A percentile compares a stretch with the other conserved stretches of the same genome.
These are phyloP conservation scores for Xenus cinereus DNA, from an alignment of 2,113 vertebrate species.

Conservation along the genomic window DNA sequence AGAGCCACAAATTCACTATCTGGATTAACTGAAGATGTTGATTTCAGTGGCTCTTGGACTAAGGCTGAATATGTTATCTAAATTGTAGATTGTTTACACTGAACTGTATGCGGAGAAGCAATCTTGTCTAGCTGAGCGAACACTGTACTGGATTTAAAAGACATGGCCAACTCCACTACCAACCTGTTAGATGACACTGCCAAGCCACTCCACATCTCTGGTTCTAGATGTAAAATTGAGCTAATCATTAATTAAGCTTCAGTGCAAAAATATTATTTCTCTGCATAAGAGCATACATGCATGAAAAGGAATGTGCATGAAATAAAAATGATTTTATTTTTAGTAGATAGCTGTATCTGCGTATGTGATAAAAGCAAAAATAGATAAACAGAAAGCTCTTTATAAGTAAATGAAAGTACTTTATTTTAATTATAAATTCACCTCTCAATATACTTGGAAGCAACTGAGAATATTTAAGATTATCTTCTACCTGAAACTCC, in stretches of 20 bases:
- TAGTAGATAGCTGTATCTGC: not conserved
- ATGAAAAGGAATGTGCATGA: not conserved
- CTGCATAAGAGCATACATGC: not conserved
- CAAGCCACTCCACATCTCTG: not conserved
- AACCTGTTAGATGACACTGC: not conserved
- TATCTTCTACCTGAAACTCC: not conserved
- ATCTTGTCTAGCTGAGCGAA: not conserved
- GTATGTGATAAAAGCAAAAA: not conserved
- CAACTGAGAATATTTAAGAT: not conserved
- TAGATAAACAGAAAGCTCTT: not conserved
- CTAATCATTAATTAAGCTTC: not conserved
- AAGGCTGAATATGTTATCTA: not conserved
- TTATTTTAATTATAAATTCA: not conserved
- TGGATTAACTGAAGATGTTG: not conserved
- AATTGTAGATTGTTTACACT: not conserved
- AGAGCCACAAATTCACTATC: not conserved
- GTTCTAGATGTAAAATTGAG: not conserved
- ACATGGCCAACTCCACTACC: not conserved
- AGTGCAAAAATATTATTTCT: not conserved
- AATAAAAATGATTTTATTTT: not conserved
- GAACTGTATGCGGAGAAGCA: not conserved
- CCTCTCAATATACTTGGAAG: not conserved
- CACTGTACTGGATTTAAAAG: not conserved
- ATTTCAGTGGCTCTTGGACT: not conserved
- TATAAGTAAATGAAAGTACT: not conserved